phyloP scores from a whole-genome alignment of 1,140 invertebrate species.

The Drosophila subobscura region DNA sequence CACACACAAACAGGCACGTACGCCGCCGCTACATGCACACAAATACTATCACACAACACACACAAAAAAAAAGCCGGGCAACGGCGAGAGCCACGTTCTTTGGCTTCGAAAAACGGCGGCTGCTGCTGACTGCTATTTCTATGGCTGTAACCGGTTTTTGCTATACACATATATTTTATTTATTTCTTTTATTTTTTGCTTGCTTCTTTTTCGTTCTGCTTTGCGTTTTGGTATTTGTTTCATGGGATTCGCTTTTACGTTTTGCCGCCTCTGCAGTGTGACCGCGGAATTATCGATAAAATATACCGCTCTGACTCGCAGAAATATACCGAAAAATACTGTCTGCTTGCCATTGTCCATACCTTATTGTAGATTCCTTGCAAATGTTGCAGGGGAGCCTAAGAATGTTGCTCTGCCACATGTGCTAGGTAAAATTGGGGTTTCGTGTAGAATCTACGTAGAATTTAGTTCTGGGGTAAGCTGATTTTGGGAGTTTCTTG shows the following conservation, averaged over 20 bases:
- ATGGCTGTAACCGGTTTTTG: conserved; percentile 58
- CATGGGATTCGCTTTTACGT: conserved; percentile 9
- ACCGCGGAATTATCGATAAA: no score
- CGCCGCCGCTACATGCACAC: no score
- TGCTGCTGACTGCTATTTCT: conserved; percentile 12
- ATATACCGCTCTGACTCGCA: no score
- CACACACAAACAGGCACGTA: conserved; percentile 19
- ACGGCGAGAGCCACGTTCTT: conserved; percentile 57
- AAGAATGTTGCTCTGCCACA: no score
- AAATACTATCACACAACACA: conserved; percentile 17
- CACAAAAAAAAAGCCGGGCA: conserved; percentile 60
- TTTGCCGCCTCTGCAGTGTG: conserved; percentile 23
- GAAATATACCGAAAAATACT: neutral
- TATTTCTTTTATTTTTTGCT: conserved; percentile 22
- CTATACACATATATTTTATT: conserved; percentile 15
- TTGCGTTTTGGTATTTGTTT: conserved; percentile 41
- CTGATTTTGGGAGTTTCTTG: no score
- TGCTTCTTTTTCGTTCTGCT: conserved; percentile 28
- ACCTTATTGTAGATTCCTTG: no score
- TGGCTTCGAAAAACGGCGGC: conserved; percentile 19
- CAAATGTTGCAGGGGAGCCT: no score
- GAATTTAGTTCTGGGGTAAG: neutral
- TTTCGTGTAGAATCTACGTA: conserved; percentile 1
- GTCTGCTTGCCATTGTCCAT: neutral
- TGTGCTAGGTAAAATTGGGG: neutral